phyloP scores from a whole-genome alignment of 2,888 invertebrate genomes.

The Molanna angustata region DNA sequence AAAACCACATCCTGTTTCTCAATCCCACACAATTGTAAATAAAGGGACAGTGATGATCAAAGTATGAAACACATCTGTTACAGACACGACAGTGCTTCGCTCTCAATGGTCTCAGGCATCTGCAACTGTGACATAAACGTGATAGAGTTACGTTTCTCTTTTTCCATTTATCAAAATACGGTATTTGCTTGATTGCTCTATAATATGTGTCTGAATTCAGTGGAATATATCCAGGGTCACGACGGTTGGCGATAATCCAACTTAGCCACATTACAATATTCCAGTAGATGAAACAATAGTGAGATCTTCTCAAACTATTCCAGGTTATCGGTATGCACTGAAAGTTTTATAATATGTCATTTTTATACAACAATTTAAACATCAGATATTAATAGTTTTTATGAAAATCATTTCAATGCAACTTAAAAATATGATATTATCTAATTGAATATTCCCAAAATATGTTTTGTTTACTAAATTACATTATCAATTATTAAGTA shows the following conservation, averaged over 20 bases:
- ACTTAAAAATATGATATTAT: no score
- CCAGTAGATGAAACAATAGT: slow-evolving; percentile 88
- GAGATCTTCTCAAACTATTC: slow-evolving; percentile 81
- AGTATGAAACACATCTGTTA: slow-evolving; percentile 84
- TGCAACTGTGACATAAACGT: slow-evolving; percentile 86
- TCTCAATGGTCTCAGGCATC: slow-evolving; percentile 80
- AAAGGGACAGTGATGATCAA: slow-evolving; percentile 94
- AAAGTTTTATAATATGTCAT: no score
- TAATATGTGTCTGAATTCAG: slow-evolving; percentile 89
- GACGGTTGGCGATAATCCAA: slow-evolving; percentile 84
- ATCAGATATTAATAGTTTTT: no score
- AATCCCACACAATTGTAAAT: slow-evolving; percentile 94
- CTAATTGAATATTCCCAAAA: no score
- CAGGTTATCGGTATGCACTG: slow-evolving; percentile 88
- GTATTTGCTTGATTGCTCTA: slow-evolving; percentile 86
- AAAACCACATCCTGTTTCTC: slow-evolving; percentile 91
- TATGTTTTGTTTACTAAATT: no score
- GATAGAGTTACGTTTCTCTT: slow-evolving; percentile 79
- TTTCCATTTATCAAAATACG: slow-evolving; percentile 91
- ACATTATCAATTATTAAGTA: no score
- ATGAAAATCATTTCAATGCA: no score
- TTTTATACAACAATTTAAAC: no score
- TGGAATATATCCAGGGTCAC: slow-evolving; percentile 87
- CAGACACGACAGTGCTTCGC: slow-evolving; percentile 92
- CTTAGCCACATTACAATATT: slow-evolving; percentile 92